Conservation (phyloP, 2,888 invertebrate genomes). For the Microplitis manilae region DNA sequence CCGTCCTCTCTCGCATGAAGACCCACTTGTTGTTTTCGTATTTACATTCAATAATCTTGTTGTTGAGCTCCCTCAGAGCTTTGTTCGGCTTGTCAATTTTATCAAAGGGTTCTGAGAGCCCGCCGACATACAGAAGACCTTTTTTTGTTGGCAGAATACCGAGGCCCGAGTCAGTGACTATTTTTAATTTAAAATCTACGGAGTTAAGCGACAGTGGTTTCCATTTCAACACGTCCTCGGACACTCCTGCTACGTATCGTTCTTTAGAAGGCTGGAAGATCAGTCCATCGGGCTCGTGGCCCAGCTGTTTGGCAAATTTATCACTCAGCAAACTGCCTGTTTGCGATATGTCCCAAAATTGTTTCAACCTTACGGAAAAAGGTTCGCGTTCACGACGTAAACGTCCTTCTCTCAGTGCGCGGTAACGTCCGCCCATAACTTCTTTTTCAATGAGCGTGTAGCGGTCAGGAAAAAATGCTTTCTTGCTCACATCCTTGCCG, state of each 20-base stretch:
- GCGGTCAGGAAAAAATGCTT: conserved; percentile 83
- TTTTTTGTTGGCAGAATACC: conserved; percentile 81
- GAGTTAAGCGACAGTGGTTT: conserved; percentile 96
- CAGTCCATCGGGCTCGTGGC: conserved; percentile 97
- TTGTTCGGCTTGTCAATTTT: conserved; percentile 83
- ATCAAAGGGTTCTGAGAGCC: conserved; percentile 78
- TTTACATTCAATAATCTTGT: conserved; percentile 97
- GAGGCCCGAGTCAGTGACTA: conserved; percentile 80
- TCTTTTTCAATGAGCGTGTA: conserved; percentile 83
- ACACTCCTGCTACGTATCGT: conserved; percentile 88
- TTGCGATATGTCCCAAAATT: conserved; percentile 89
- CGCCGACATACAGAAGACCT: conserved; percentile 86
- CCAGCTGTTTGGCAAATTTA: conserved; percentile 87
- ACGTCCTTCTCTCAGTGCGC: conserved; percentile 83
- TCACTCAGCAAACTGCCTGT: conserved; percentile 82
- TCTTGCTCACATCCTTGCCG: conserved; percentile 82
- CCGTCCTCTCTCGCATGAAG: conserved; percentile 95
- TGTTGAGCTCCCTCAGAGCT: conserved; percentile 83
- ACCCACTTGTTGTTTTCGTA: conserved; percentile 88
- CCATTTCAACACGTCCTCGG: conserved; percentile 94
- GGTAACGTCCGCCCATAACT: conserved; percentile 79
- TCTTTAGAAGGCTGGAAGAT: conserved; percentile 95
- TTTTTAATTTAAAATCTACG: conserved; percentile 93
- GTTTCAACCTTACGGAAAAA: conserved; percentile 91
- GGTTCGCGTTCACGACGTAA: conserved; percentile 87